Evolutionary conservation across 2,113 vertebrate species (phyloP), one percentile per base, ranked within the genome.

Genomic region (Grammomys dolichurus): DNA sequence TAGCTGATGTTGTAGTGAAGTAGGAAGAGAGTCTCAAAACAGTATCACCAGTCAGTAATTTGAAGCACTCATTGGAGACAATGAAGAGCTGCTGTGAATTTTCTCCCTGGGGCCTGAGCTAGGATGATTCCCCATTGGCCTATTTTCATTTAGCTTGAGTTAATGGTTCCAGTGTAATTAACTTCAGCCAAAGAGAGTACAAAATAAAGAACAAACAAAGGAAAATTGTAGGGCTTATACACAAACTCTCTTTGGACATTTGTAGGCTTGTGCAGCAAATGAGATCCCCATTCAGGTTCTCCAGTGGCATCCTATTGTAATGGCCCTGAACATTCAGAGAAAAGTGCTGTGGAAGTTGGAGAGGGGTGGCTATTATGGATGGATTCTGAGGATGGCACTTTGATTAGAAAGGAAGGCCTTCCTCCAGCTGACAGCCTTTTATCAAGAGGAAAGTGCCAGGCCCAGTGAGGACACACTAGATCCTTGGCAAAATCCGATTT

Each of bases 171-270:
- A 95, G 56, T 28, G 40, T 96, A 94, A 97, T 97, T 95, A 97
- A 65, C 87, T 77, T 85, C 85, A 78, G 77, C 84, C 80, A 91
- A 95, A 96, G 90, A 95, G 58, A 95, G 85, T 60, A 46, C 7
- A 95, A 80, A 80, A 88, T 28, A 80, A 85, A 97, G 86, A 97
- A 93, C 43, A 94, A 97, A 97, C 93, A 96, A 93, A 97, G 93
- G 78, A 93, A 96, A 97, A 96, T 95, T 94, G 93, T 95, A 94
- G 54, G 86, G 95, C 97, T 97, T 96, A 78, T 80, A 90, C 75
- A 95, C 56, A 96, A 95, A 96, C 65, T 93, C 94, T 97, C 93
- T 77, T 96, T 96, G 97, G 96, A 96, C 96, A 96, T 97, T 97
- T 96, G 94, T 58, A 65, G 87, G 58, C 91, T 97, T 80, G 89